A percentile compares a stretch with the other conserved stretches of the same genome.
phyloP scores from a whole-genome alignment of 92 coral and sea anemone species.

The Blastomussa wellsi region DNA sequence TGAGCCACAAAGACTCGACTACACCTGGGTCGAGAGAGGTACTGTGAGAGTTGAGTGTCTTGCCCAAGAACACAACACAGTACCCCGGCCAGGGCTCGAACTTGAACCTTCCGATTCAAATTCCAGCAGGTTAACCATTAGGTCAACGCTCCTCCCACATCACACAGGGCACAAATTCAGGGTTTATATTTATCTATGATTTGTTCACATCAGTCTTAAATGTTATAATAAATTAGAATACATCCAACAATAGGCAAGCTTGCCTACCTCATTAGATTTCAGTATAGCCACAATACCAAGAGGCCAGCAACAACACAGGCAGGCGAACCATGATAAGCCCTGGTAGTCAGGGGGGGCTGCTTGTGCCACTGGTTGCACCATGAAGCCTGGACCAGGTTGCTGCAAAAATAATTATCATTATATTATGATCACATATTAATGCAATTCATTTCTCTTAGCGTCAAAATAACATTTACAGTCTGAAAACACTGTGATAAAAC shows the following conservation, averaged over 20 bases:
- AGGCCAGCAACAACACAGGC: conserved; percentile 87
- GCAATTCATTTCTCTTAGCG: too few relatives aligned
- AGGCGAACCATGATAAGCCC: conserved; percentile 83
- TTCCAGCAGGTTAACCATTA: too few relatives aligned
- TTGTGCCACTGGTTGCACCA: conserved; percentile 30
- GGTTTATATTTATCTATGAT: too few relatives aligned
- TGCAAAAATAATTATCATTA: background rate
- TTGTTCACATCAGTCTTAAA: too few relatives aligned
- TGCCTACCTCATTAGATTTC: conserved; percentile 81
- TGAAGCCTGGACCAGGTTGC: conserved; percentile 47
- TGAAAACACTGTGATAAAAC: too few relatives aligned
- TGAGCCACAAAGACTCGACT: background rate
- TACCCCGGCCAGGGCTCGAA: too few relatives aligned
- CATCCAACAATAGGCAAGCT: background rate
- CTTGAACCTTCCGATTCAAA: too few relatives aligned
- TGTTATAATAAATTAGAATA: background rate
- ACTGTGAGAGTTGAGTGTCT: too few relatives aligned
- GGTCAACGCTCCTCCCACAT: too few relatives aligned
- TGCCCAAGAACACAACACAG: too few relatives aligned
- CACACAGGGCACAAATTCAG: too few relatives aligned
- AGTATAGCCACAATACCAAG: conserved; percentile 80
- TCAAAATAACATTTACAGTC: too few relatives aligned
- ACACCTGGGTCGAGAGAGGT: background rate
- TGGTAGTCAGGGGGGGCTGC: conserved; percentile 71
- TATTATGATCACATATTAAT: background rate